Conservation (phyloP, 2,888 invertebrate species). For the Aphodius sticticus region DNA sequence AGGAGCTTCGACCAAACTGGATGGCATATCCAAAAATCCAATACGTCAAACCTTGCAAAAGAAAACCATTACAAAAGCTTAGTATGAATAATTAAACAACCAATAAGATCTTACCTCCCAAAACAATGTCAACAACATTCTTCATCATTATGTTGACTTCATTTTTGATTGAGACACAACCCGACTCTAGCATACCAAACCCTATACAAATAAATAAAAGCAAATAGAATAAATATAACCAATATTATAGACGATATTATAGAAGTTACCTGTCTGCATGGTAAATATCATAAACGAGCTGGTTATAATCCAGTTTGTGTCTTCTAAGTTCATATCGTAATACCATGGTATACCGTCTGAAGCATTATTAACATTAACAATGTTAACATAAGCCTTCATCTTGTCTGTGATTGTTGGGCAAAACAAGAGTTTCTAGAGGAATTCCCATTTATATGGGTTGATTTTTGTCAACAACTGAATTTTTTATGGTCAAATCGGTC, state of each 20-base stretch:
- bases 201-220: slow-evolving; percentile 64
- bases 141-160: slow-evolving; percentile 99
- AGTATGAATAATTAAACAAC: background rate
- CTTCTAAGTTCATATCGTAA: slow-evolving; percentile 69
- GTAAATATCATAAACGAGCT: slow-evolving; percentile 91
- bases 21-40: slow-evolving; percentile 95
- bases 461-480: slow-evolving; percentile 45
- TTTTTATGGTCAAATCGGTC: slow-evolving; percentile 41
- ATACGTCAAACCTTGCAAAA: slow-evolving; percentile 76
- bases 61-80: slow-evolving; percentile 16
- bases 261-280: slow-evolving; percentile 83
- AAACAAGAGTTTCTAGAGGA: background rate
- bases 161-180: slow-evolving; percentile 91
- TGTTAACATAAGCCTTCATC: slow-evolving; percentile 12
- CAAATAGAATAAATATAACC: background rate
- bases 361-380: background rate
- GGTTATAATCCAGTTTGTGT: slow-evolving; percentile 89
- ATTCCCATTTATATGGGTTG: slow-evolving; percentile 5
- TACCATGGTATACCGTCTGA: slow-evolving; percentile 64
- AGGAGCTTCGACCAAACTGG: slow-evolving; percentile 80
- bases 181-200: slow-evolving; percentile 93
- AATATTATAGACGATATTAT: background rate
- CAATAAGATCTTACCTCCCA: slow-evolving; percentile 71
- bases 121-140: slow-evolving; percentile 90
- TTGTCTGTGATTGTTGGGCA: background rate